These are phyloP conservation scores for Tyria jacobaeae DNA, from an alignment of 2,888 invertebrate species.

Conservation along the genomic window DNA sequence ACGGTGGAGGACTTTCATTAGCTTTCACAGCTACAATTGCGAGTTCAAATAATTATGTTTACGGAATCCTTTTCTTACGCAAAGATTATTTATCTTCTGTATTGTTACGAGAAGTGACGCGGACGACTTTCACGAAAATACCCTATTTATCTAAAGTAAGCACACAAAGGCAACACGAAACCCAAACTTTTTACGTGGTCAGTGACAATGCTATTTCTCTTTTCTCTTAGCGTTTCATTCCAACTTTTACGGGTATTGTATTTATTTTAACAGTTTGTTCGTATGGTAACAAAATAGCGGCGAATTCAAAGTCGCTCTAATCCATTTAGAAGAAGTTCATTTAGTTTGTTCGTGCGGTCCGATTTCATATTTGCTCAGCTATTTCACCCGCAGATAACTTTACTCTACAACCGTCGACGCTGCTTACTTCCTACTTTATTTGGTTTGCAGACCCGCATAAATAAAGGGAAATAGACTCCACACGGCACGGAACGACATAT, in stretches of 20 bases:
- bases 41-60: constrained; percentile 86
- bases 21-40: constrained; percentile 82
- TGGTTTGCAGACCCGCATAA: constrained; percentile 81
- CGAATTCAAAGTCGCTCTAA: constrained; percentile 53
- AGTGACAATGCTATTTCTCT: constrained; percentile 82
- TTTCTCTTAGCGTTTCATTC: constrained; percentile 81
- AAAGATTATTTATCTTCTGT: constrained; percentile 84
- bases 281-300: constrained; percentile 53
- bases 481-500: constrained; percentile 63
- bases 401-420: constrained; percentile 62
- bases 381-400: constrained; percentile 80
- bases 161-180: constrained; percentile 83
- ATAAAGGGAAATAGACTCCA: constrained; percentile 66
- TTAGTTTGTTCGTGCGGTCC: constrained; percentile 64
- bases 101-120: constrained; percentile 84
- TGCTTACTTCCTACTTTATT: constrained; percentile 76
- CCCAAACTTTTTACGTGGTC: constrained; percentile 85
- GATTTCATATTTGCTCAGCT: constrained; percentile 75
- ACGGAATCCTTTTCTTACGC: constrained; percentile 85
- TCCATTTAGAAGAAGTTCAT: constrained; percentile 61
- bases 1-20: constrained; percentile 79
- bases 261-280: constrained; percentile 61
- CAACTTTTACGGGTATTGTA: constrained; percentile 71
- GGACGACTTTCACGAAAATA: constrained; percentile 85
- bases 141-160: constrained; percentile 82